Evolutionary conservation across 2,888 invertebrate species (phyloP).

Genomic region (Lycia hirtaria): DNA sequence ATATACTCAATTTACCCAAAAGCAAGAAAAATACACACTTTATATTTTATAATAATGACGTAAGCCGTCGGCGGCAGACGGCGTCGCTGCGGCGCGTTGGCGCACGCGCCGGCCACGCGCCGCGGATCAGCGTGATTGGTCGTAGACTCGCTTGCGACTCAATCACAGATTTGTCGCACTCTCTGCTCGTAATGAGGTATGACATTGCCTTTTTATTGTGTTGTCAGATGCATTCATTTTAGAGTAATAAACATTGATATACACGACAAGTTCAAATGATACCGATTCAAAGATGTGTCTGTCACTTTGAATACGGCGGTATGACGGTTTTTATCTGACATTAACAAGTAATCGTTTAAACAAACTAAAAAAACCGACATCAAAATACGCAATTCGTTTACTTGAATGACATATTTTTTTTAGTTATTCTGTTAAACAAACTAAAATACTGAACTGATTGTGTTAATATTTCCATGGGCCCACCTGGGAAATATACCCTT

Average conservation of each 20-base stretch:
- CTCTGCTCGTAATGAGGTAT: conserved; percentile 67
- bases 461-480: too few relatives aligned
- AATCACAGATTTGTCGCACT: conserved; percentile 66
- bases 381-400: background rate
- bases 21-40: conserved; percentile 48
- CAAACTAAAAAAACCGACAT: too few relatives aligned
- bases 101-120: conserved; percentile 66
- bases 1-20: conserved; percentile 32
- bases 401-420: too few relatives aligned
- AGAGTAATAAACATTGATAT: conserved; percentile 10
- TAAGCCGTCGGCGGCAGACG: conserved; percentile 54
- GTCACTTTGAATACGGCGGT: too few relatives aligned
- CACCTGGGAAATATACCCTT: too few relatives aligned
- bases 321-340: too few relatives aligned
- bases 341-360: too few relatives aligned
- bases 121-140: conserved; percentile 66
- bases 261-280: too few relatives aligned
- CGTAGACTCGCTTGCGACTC: conserved; percentile 61
- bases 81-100: conserved; percentile 52
- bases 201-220: conserved; percentile 69
- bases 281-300: too few relatives aligned
- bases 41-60: conserved; percentile 60
- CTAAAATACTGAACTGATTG: too few relatives aligned
- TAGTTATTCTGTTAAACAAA: too few relatives aligned
- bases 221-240: conserved; percentile 40